Evolutionary conservation across 2,113 vertebrate species (phyloP), one percentile per base, ranked within the genome.

Genomic region (Tichodroma muraria): DNA sequence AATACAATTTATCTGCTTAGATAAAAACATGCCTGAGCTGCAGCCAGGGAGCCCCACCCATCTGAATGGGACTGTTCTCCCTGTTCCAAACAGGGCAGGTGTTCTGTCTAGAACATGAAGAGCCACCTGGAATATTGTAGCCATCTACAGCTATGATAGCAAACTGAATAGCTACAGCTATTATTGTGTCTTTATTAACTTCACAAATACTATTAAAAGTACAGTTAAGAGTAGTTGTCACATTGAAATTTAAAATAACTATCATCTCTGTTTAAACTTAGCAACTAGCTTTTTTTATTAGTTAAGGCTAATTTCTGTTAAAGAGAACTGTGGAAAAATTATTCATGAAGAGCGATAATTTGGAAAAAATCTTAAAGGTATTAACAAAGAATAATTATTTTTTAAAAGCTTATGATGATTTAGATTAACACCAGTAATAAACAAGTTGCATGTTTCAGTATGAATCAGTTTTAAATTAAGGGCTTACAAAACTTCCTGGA

Each of bases 401-500:
- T 72, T 61, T 28, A 15, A 13, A 60, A 40, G 6, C 33, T 66
- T 25, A 47, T 31, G 33, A 40, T 52, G 7, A 69, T 60, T 54
- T 75, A 66, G 11, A 80, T 66, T 45, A 75, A 88, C 19, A 86
- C 3, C 17, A 79, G 8, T 54, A 79, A 64, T 35, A 91, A 89
- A 31, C 4, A 13, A 68, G 8, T 33, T 30, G 2, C 23, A 8
- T 60, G 20, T 56, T 88, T 69, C 35, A 84, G 31, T 27, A 7
- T 19, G 4, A 85, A 71, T 42, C 47, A 12, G 16, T 66, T 86
- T 80, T 71, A 59, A 93, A 53, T 88, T 61, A 96, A 45, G 94
- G 89, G 88, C 57, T 87, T 63, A 59, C 42, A 82, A 75, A 94
- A 79, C 90, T 95, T 89, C 81, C 82, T 31, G 94, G 40, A 54